Evolutionary conservation across 2,888 invertebrate species (phyloP).

Genomic region (Heliothis peltigera): DNA sequence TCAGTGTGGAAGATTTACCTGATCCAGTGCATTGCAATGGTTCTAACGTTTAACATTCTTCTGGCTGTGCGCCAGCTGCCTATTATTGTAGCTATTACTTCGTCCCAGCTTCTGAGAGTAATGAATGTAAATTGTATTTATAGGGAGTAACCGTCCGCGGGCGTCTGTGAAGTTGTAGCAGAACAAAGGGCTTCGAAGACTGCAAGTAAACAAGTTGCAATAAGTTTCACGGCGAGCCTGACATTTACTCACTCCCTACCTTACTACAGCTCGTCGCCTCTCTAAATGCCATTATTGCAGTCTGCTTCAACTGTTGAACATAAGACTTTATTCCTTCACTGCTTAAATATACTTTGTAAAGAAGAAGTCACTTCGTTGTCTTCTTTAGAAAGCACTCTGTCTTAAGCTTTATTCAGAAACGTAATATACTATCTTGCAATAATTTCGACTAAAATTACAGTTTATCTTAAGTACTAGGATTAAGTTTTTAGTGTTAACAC

Average conservation of each 20-base stretch:
- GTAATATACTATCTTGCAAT: constrained; percentile 1
- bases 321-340: constrained; percentile 40
- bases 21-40: constrained; percentile 33
- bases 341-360: constrained; percentile 50
- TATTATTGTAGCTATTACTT: constrained; percentile 66
- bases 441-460: background rate
- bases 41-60: constrained; percentile 50
- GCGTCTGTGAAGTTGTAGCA: constrained; percentile 80
- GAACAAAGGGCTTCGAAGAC: constrained; percentile 84
- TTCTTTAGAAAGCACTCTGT: constrained; percentile 25
- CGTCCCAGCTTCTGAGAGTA: constrained; percentile 68
- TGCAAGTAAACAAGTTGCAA: constrained; percentile 86
- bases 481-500: background rate
- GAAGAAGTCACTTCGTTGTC: constrained; percentile 48
- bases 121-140: constrained; percentile 86
- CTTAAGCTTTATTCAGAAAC: constrained; percentile 16
- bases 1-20: constrained; percentile 28
- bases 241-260: constrained; percentile 70
- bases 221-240: constrained; percentile 80
- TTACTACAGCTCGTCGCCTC: constrained; percentile 62
- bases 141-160: constrained; percentile 77
- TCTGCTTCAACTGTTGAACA: constrained; percentile 67
- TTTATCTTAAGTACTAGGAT: background rate
- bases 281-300: constrained; percentile 78
- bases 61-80: constrained; percentile 36